phyloP scores from a whole-genome alignment of 2,888 invertebrate species.

The Tolmerus cingulatus region DNA sequence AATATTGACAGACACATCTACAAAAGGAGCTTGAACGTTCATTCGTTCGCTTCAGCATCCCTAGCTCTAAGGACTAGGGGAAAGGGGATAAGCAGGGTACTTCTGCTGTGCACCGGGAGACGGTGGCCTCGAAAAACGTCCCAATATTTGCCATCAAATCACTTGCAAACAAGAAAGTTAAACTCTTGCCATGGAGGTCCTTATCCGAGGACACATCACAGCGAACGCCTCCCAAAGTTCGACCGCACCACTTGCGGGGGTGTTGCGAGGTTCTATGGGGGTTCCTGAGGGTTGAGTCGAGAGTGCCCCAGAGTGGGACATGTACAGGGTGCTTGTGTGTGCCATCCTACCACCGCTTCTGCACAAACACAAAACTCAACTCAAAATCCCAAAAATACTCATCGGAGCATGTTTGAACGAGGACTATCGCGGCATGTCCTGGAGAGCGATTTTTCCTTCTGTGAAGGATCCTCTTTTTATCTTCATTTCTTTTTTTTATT shows the following conservation, averaged over 20 bases:
- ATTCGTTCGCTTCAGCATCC: neutral
- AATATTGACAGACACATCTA: conserved; percentile 4
- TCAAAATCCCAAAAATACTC: conserved; percentile 31
- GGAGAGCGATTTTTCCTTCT: conserved; percentile 11
- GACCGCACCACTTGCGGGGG: neutral
- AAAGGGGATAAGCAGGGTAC: neutral
- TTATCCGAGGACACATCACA: neutral
- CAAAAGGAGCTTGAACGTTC: neutral
- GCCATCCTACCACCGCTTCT: neutral
- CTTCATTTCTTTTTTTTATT: neutral
- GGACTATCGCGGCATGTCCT: neutral
- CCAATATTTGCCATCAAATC: conserved; percentile 33
- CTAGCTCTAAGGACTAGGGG: neutral
- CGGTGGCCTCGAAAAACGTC: neutral
- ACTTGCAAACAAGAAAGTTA: conserved; percentile 38
- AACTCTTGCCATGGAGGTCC: conserved; percentile 5
- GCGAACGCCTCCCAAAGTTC: neutral
- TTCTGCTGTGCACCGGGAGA: neutral
- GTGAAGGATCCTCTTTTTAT: neutral
- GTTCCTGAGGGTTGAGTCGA: neutral
- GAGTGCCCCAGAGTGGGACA: neutral
- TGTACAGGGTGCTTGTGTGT: neutral
- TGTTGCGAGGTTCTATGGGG: neutral
- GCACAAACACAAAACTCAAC: conserved; percentile 20
- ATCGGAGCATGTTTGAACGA: conserved; percentile 22